These are phyloP conservation scores for Lycaon pictus DNA, from an alignment of 2,113 vertebrate species.

Conservation along the genomic window DNA sequence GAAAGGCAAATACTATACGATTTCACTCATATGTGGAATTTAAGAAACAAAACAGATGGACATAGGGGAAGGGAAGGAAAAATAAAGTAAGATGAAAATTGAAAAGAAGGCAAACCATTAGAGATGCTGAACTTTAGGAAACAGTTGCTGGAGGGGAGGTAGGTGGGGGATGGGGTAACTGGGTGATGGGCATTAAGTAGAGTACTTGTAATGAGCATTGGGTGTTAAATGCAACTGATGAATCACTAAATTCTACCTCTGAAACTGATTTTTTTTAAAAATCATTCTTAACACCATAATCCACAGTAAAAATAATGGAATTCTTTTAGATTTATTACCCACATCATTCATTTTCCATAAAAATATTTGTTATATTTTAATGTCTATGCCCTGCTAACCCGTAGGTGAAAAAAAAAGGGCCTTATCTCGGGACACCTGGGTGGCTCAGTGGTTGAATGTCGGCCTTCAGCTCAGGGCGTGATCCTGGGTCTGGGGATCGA, in stretches of 20 bases:
- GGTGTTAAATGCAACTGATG: neutral
- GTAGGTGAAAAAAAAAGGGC: neutral
- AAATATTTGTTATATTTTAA: neutral
- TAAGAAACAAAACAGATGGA: neutral
- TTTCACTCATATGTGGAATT: neutral
- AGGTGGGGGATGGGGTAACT: neutral
- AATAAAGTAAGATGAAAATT: neutral
- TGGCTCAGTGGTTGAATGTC: too few species aligned
- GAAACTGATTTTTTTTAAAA: neutral
- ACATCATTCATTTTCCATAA: neutral
- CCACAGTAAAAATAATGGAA: constrained; percentile 18
- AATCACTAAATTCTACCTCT: neutral
- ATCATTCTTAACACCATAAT: constrained; percentile 25
- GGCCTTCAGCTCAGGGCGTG: too few species aligned
- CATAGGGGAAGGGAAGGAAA: neutral
- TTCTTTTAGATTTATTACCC: constrained; percentile 10
- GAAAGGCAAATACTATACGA: neutral
- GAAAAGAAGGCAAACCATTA: neutral
- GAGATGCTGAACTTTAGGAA: neutral
- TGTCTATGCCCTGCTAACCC: neutral
- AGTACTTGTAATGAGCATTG: neutral
- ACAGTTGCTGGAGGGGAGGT: neutral
- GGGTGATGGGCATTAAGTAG: neutral
- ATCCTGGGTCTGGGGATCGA: too few species aligned
- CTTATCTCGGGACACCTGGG: neutral